Conservation (phyloP, 2,888 invertebrate species). For the Calliopum simillimum region DNA sequence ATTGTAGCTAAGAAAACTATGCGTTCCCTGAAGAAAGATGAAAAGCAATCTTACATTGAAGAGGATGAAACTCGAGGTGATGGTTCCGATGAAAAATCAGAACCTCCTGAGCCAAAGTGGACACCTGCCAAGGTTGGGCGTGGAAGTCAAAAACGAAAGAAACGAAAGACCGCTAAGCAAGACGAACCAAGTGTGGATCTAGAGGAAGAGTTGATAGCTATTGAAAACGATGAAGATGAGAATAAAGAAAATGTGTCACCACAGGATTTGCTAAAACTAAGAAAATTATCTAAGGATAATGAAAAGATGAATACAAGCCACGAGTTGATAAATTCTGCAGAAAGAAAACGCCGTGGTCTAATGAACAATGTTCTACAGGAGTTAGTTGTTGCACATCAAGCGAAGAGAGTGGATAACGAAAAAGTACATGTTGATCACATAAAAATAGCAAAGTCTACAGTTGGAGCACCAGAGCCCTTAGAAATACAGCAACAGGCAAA, state of each 20-base stretch:
- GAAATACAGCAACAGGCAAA: too few relatives aligned
- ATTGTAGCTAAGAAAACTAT: slow-evolving; percentile 49
- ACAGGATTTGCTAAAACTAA: slow-evolving; percentile 12
- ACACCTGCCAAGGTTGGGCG: slow-evolving; percentile 55
- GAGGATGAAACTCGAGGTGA: background rate
- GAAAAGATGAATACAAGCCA: background rate
- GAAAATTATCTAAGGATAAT: background rate
- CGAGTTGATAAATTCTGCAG: too few relatives aligned
- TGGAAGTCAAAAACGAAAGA: slow-evolving; percentile 54
- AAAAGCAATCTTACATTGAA: background rate
- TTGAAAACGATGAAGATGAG: slow-evolving; percentile 31
- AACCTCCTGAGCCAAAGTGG: slow-evolving; percentile 50
- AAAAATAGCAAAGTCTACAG: too few relatives aligned
- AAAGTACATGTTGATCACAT: too few relatives aligned
- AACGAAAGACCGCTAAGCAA: slow-evolving; percentile 23
- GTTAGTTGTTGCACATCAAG: too few relatives aligned
- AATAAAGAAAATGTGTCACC: slow-evolving; percentile 29
- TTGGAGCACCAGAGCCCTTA: too few relatives aligned
- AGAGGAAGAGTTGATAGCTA: slow-evolving; percentile 2
- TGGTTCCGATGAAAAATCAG: background rate
- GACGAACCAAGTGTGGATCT: background rate
- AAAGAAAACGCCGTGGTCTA: background rate
- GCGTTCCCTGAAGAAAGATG: slow-evolving; percentile 13
- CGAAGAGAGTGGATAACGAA: too few relatives aligned
- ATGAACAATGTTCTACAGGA: too few relatives aligned